A percentile compares a stretch with the other conserved stretches of the same genome.
Conservation (phyloP, 2,888 invertebrate genomes). For the Melanophora roralis region DNA sequence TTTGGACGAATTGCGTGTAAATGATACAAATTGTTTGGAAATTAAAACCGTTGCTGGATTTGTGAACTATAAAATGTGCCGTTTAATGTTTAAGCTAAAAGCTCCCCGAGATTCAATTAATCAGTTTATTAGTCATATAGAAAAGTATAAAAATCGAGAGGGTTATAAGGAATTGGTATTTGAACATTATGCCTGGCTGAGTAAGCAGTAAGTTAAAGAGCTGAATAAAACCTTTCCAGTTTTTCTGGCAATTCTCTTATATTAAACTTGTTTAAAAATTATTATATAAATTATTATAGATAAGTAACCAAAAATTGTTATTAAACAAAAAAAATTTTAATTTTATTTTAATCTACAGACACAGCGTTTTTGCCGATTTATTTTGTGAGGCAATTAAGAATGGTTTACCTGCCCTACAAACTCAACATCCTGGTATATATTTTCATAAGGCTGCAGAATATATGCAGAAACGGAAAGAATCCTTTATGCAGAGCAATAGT, state of each 20-base stretch:
- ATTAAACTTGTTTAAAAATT: too few relatives aligned
- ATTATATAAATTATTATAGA: too few relatives aligned
- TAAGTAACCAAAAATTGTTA: too few relatives aligned
- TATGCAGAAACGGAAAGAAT: constrained; percentile 85
- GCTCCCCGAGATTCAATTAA: constrained; percentile 95
- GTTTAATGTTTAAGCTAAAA: constrained; percentile 91
- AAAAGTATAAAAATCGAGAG: constrained; percentile 88
- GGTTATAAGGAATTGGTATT: constrained; percentile 92
- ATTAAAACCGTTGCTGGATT: constrained; percentile 96
- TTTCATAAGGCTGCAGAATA: constrained; percentile 96
- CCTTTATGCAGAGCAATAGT: constrained; percentile 85
- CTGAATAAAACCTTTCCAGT: too few relatives aligned
- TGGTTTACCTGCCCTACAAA: constrained; percentile 94
- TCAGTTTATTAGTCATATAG: constrained; percentile 94
- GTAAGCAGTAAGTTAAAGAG: constrained; percentile 86
- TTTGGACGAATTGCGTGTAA: constrained; percentile 90
- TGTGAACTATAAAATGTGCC: constrained; percentile 96
- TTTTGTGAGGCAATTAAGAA: constrained; percentile 96
- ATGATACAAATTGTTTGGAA: constrained; percentile 94
- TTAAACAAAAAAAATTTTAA: neutral
- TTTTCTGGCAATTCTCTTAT: too few relatives aligned
- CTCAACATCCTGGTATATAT: constrained; percentile 98
- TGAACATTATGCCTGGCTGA: constrained; percentile 97
- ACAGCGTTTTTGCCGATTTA: constrained; percentile 92
- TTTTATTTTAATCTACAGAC: constrained; percentile 75